Percentiles rank a stretch among this genome's conserved stretches.
phyloP scores from a whole-genome alignment of 1,140 invertebrate genomes.

The Venturia canescens region DNA sequence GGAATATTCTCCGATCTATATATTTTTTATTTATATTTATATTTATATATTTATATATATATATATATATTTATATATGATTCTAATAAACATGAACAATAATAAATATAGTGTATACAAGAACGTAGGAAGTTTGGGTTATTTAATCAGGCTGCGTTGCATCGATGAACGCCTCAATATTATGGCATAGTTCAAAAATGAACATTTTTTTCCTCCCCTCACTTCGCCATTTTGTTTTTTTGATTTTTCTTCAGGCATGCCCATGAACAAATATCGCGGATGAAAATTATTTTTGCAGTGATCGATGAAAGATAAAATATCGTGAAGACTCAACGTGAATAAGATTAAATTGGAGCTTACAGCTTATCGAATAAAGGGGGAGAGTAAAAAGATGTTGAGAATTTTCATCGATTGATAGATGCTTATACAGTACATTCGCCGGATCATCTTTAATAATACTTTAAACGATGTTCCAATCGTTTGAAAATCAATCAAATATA shows the following conservation, averaged over 20 bases:
- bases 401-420: background rate
- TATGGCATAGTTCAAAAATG: slow-evolving; percentile 63
- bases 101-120: slow-evolving; percentile 76
- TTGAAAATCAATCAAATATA: background rate
- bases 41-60: slow-evolving; percentile 66
- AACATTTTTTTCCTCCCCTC: background rate
- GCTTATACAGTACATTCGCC: background rate
- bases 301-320: background rate
- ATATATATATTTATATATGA: slow-evolving; percentile 72
- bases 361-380: background rate
- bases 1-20: slow-evolving; percentile 75
- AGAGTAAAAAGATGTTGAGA: background rate
- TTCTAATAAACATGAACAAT: slow-evolving; percentile 78
- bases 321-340: background rate
- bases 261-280: background rate
- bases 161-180: slow-evolving; percentile 74
- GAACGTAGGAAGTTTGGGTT: slow-evolving; percentile 73
- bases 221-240: slow-evolving; percentile 46
- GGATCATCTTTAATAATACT: slow-evolving; percentile 32
- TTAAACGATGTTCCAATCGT: background rate
- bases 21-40: slow-evolving; percentile 56
- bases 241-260: slow-evolving; percentile 53
- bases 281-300: background rate
- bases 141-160: slow-evolving; percentile 72
- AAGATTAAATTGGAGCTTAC: background rate